These are phyloP conservation scores for Phrynosoma platyrhinos DNA, from an alignment of 2,113 vertebrate species.

Conservation along the genomic window DNA sequence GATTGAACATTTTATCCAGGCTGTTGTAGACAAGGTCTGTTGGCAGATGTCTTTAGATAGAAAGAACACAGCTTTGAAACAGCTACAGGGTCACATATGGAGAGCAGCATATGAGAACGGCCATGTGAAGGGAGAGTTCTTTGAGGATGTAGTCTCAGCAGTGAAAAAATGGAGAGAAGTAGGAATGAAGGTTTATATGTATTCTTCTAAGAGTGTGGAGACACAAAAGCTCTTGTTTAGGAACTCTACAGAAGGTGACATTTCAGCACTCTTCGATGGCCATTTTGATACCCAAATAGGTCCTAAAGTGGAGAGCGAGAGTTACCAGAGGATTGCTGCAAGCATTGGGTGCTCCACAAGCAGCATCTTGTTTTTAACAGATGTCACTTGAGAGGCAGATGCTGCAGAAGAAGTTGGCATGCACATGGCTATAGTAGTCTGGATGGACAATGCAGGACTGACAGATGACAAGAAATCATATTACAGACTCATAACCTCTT, in stretches of 20 bases:
- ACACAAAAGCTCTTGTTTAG: constrained; percentile 95
- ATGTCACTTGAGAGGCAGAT: constrained; percentile 92
- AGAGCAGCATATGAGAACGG: constrained; percentile 87
- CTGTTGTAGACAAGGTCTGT: constrained; percentile 88
- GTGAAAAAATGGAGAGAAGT: constrained; percentile 88
- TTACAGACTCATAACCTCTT: constrained; percentile 89
- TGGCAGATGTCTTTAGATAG: constrained; percentile 98
- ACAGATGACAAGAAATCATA: constrained; percentile 89
- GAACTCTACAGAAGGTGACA: constrained; percentile 91
- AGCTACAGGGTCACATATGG: constrained; percentile 98
- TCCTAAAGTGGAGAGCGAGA: constrained; percentile 92
- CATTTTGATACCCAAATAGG: constrained; percentile 97
- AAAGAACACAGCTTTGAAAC: constrained; percentile 95
- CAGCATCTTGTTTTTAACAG: constrained; percentile 94
- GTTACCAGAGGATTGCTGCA: constrained; percentile 89
- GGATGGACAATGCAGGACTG: constrained; percentile 91
- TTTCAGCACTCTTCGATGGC: constrained; percentile 92
- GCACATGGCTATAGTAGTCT: constrained; percentile 89
- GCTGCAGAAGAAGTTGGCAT: constrained; percentile 89
- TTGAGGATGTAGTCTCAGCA: constrained; percentile 91
- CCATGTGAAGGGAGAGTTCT: constrained; percentile 95
- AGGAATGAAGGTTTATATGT: constrained; percentile 91
- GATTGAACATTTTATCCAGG: constrained; percentile 86
- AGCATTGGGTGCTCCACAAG: constrained; percentile 88
- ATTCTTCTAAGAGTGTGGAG: constrained; percentile 96